phyloP scores from a whole-genome alignment of 2,888 invertebrate species.

The Drosophila paracracens region DNA sequence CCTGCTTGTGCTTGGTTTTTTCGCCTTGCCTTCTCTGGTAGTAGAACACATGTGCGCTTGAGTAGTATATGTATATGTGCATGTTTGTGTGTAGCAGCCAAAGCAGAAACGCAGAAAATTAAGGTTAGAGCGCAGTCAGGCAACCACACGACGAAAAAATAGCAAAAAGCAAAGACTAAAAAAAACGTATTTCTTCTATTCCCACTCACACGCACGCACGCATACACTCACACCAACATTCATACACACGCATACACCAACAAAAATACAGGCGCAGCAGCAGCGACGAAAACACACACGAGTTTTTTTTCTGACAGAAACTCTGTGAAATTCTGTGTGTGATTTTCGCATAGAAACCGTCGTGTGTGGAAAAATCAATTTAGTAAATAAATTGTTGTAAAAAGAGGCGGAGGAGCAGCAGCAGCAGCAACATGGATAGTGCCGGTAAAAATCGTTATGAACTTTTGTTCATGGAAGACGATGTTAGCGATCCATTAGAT shows the following conservation, averaged over 20 bases:
- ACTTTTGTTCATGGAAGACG: slow-evolving; percentile 85
- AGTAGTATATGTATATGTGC: slow-evolving; percentile 50
- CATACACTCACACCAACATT: slow-evolving; percentile 4
- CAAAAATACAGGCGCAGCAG: slow-evolving; percentile 54
- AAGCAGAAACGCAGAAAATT: slow-evolving; percentile 81
- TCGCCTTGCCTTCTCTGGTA: slow-evolving; percentile 48
- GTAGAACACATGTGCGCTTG: slow-evolving; percentile 73
- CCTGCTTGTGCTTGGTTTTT: slow-evolving; percentile 47
- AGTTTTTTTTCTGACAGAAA: slow-evolving; percentile 61
- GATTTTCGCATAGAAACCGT: slow-evolving; percentile 58
- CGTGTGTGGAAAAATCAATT: slow-evolving; percentile 63
- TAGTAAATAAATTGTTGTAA: slow-evolving; percentile 43
- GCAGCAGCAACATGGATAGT: slow-evolving; percentile 81
- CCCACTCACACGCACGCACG: slow-evolving; percentile 16
- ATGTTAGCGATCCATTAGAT: slow-evolving; percentile 85
- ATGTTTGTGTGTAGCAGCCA: slow-evolving; percentile 69
- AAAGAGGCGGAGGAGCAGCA: slow-evolving; percentile 36
- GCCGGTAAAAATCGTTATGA: slow-evolving; percentile 85
- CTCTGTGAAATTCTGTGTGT: slow-evolving; percentile 46
- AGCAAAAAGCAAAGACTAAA: slow-evolving; percentile 62
- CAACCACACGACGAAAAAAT: slow-evolving; percentile 61
- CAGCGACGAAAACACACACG: slow-evolving; percentile 57
- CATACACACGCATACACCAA: slow-evolving; percentile 17
- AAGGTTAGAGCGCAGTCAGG: slow-evolving; percentile 81
- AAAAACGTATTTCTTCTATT: slow-evolving; percentile 58